These are phyloP conservation scores for Sitta carolinensis DNA, from an alignment of 2,797 vertebrate genomes.

Conservation along the genomic window DNA sequence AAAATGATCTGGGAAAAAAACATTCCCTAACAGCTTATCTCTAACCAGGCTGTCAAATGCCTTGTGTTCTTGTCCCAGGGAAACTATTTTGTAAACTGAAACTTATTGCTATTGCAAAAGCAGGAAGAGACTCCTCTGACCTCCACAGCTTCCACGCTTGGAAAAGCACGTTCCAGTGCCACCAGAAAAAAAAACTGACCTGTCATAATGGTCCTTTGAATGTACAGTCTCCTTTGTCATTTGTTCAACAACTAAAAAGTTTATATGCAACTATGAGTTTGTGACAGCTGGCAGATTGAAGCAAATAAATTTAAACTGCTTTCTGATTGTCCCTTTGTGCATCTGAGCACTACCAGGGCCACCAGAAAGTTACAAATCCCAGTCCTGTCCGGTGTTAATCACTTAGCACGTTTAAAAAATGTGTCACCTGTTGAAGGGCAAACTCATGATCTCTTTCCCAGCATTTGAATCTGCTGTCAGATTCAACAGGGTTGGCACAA, in stretches of 20 bases:
- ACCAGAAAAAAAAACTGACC: background rate
- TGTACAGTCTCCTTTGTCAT: background rate
- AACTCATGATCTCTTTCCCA: background rate
- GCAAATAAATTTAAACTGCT: background rate
- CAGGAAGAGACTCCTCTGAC: constrained; percentile 21
- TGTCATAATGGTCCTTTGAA: background rate
- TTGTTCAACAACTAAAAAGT: rapidly evolving
- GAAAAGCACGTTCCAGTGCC: background rate
- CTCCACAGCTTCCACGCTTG: background rate
- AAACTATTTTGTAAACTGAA: constrained; percentile 47
- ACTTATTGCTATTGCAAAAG: background rate
- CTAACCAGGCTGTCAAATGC: background rate
- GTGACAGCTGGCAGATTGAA: background rate
- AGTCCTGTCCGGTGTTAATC: background rate
- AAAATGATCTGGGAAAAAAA: background rate
- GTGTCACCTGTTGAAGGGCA: background rate
- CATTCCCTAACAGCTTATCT: background rate
- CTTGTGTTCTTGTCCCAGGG: background rate
- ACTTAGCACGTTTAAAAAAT: background rate
- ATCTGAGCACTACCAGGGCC: background rate
- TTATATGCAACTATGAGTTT: background rate
- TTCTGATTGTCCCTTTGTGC: background rate
- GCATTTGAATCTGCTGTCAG: background rate
- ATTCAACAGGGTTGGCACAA: background rate
- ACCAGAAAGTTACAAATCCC: background rate